Conservation (phyloP, 2,113 vertebrate species). For the Mixornis gularis region DNA sequence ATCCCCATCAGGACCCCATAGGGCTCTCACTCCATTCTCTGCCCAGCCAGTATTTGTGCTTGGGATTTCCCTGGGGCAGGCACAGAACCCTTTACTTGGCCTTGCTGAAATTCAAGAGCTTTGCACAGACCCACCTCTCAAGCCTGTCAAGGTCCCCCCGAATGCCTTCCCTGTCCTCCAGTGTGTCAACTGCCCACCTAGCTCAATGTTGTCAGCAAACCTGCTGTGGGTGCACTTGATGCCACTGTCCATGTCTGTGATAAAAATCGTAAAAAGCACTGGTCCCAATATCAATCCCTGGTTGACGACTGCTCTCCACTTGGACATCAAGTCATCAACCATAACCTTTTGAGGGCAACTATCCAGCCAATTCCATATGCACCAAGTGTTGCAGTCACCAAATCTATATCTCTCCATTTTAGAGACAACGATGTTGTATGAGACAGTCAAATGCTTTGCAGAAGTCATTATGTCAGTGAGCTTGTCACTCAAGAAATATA, state of each 20-base stretch:
- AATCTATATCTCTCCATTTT: not conserved
- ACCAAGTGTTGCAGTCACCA: not conserved
- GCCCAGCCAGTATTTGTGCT: not conserved
- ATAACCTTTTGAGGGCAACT: not conserved
- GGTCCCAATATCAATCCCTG: not conserved
- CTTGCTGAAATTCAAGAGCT: not conserved
- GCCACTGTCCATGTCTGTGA: not conserved
- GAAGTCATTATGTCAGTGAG: not conserved
- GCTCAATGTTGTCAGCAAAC: not conserved
- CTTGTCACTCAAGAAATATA: not conserved
- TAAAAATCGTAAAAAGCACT: not conserved
- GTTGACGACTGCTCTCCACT: fast-evolving
- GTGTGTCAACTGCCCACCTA: fast-evolving
- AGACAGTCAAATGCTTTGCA: not conserved
- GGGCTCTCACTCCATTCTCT: not conserved
- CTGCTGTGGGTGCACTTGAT: not conserved
- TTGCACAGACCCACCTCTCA: not conserved
- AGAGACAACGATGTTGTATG: not conserved
- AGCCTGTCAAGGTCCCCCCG: not conserved
- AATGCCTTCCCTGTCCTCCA: not conserved
- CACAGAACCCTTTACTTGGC: not conserved
- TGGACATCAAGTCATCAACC: not conserved
- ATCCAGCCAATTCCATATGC: not conserved
- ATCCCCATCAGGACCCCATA: not conserved
- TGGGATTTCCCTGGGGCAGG: not conserved